Percentiles rank a stretch among this genome's conserved stretches.
Conservation (phyloP, 1,140 invertebrate species). For the Scaptomyza graminum region DNA sequence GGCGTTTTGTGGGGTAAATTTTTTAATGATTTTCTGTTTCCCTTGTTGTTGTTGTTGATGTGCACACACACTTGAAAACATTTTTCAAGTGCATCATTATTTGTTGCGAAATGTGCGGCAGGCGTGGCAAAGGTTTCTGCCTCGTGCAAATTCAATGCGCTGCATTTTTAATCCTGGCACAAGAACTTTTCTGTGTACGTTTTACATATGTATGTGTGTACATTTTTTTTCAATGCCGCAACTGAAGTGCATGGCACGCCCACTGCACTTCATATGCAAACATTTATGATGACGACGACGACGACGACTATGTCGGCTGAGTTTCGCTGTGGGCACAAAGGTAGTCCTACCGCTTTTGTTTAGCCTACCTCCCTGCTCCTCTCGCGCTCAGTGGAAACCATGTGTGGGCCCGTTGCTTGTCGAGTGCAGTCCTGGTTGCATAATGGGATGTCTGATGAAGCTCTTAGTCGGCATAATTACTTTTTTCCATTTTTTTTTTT, state of each 20-base stretch:
- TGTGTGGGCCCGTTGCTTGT: slow-evolving; percentile 56
- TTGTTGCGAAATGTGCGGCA: slow-evolving; percentile 69
- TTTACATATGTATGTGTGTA: neutral
- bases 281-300: slow-evolving; percentile 74
- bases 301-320: slow-evolving; percentile 23
- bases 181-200: slow-evolving; percentile 56
- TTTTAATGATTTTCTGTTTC: slow-evolving; percentile 67
- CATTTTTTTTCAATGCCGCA: slow-evolving; percentile 70
- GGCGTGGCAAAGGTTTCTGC: slow-evolving; percentile 24
- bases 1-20: slow-evolving; percentile 18
- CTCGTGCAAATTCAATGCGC: slow-evolving; percentile 76
- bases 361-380: neutral
- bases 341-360: slow-evolving; percentile 71
- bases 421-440: slow-evolving; percentile 76
- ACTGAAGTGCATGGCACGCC: slow-evolving; percentile 74
- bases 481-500: slow-evolving; percentile 50
- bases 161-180: slow-evolving; percentile 80
- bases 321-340: slow-evolving; percentile 61
- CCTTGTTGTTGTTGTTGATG: slow-evolving; percentile 15
- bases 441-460: slow-evolving; percentile 82
- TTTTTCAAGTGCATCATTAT: slow-evolving; percentile 82
- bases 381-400: slow-evolving; percentile 2
- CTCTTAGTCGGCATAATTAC: slow-evolving; percentile 82
- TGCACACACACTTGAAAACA: slow-evolving; percentile 49
- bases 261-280: slow-evolving; percentile 75